Evolutionary conservation across 2,888 invertebrate genomes (phyloP).

Genomic region (Drosophila testacea): DNA sequence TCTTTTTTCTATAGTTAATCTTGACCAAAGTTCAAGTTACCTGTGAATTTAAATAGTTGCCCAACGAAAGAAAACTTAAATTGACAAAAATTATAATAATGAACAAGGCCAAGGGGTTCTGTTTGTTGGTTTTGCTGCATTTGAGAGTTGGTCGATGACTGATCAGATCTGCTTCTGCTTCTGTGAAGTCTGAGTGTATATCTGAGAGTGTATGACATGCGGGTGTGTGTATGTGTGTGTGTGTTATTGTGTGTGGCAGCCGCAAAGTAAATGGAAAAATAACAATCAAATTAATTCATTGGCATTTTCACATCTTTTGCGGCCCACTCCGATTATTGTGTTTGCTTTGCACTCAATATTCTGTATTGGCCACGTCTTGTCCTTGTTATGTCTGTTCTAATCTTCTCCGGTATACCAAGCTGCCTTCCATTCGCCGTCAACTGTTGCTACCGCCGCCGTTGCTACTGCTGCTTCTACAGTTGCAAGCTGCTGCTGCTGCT

Average conservation of each 20-base stretch:
- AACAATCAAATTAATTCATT: slow-evolving; percentile 46
- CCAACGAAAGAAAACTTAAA: slow-evolving; percentile 42
- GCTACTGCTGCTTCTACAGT: slow-evolving; percentile 15
- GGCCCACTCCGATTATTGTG: slow-evolving; percentile 19
- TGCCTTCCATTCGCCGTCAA: slow-evolving; percentile 17
- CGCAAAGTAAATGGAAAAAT: slow-evolving; percentile 52
- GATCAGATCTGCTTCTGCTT: background rate
- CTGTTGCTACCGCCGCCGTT: slow-evolving; percentile 8
- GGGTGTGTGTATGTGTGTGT: slow-evolving; percentile 3
- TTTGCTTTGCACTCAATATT: slow-evolving; percentile 30
- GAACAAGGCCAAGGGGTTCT: slow-evolving; percentile 40
- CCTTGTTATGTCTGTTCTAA: slow-evolving; percentile 23
- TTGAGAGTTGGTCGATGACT: slow-evolving; percentile 18
- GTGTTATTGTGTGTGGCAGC: slow-evolving; percentile 27
- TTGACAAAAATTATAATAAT: slow-evolving; percentile 33
- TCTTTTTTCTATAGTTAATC: slow-evolving; percentile 11
- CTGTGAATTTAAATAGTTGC: slow-evolving; percentile 53
- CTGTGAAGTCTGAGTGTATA: background rate
- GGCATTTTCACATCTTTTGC: slow-evolving; percentile 33
- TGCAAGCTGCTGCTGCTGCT: slow-evolving; percentile 20
- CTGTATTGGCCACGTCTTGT: slow-evolving; percentile 22
- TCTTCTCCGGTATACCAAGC: slow-evolving; percentile 25
- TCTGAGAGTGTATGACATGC: background rate
- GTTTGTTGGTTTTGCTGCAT: slow-evolving; percentile 14
- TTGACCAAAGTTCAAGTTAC: slow-evolving; percentile 39